Conservation (phyloP, 2,888 invertebrate species). For the Tenthredo distinguenda region DNA sequence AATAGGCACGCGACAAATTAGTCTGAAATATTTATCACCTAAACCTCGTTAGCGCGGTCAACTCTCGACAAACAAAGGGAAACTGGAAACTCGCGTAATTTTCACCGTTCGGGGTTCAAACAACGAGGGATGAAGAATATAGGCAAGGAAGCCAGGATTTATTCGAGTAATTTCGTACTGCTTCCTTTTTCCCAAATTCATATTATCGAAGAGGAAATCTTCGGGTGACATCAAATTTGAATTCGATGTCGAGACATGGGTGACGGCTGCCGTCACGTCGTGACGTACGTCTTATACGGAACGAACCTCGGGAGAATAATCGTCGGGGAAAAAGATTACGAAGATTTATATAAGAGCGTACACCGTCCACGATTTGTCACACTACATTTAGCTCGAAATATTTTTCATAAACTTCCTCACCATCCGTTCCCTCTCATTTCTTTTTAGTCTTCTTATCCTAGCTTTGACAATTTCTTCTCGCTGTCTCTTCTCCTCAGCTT, state of each 20-base stretch:
- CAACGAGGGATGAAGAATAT: no score
- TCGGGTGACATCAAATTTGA: neutral
- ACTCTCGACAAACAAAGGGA: neutral
- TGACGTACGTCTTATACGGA: neutral
- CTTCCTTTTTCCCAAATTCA: no score
- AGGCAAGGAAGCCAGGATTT: neutral
- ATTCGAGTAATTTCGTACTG: no score
- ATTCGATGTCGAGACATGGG: neutral
- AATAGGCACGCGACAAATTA: neutral
- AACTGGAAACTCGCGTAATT: neutral
- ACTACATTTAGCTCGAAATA: conserved; percentile 46
- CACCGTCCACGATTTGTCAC: conserved; percentile 43
- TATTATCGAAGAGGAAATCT: neutral
- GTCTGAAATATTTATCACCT: neutral
- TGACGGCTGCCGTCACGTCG: neutral
- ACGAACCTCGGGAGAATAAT: conserved; percentile 5
- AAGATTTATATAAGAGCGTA: conserved; percentile 37
- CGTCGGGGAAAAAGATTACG: conserved; percentile 31
- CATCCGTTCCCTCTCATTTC: conserved; percentile 41
- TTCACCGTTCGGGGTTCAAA: neutral
- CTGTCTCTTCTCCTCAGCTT: neutral
- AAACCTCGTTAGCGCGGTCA: neutral
- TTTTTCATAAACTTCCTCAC: conserved; percentile 48
- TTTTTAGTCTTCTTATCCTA: neutral
- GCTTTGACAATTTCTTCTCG: conserved; percentile 24